Evolutionary conservation across 2,888 invertebrate species (phyloP), one percentile per base, ranked within the genome.

Genomic region (Diogma glabrata): DNA sequence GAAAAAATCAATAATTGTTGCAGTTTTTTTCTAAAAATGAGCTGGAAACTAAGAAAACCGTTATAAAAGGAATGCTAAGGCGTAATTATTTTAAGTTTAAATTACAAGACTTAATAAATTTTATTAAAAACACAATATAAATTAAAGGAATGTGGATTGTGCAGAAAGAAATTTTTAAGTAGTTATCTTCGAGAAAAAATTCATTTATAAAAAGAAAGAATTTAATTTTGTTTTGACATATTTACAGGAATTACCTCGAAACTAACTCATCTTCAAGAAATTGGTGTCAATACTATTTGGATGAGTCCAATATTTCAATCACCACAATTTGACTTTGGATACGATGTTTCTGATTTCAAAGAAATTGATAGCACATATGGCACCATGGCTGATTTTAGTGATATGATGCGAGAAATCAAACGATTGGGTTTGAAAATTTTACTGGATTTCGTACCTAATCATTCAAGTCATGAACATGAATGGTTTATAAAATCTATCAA

Each of bases 271-370:
- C 65, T 89, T 36, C 75, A 75, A 28, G 79, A 81, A n/a, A 63
- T 83, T 3, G 81, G 81, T 10, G 74, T 86, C 2, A 75, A 76
- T 1, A 80, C 81, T 1, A 71, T 83, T 1, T 84, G 82, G 79
- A 59, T 89, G 3, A 81, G 82, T 40, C 87, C 89, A 0, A 81
- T 89, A 47, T 68, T 64, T 45, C 53, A 63, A 55, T 69, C 69
- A 3, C 85, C 88, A 0, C 81, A 83, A 81, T 70, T 75, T 2
- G 88, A 89, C 63, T 84, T 81, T 58, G 89, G 89, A 1, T 88
- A 86, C 60, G 89, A 89, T 58, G 76, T 87, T 47, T 73, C 81
- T 0, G 78, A 87, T 63, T 86, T 78, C 60, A 78, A 72, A 19
- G 70, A 69, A 1, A 76, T 88, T 22, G 81, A 87, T 43, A 74